Evolutionary conservation across 1,140 invertebrate genomes (phyloP), one percentile per base, ranked within the genome.

Genomic region (Chrysomallon squamiferum): DNA sequence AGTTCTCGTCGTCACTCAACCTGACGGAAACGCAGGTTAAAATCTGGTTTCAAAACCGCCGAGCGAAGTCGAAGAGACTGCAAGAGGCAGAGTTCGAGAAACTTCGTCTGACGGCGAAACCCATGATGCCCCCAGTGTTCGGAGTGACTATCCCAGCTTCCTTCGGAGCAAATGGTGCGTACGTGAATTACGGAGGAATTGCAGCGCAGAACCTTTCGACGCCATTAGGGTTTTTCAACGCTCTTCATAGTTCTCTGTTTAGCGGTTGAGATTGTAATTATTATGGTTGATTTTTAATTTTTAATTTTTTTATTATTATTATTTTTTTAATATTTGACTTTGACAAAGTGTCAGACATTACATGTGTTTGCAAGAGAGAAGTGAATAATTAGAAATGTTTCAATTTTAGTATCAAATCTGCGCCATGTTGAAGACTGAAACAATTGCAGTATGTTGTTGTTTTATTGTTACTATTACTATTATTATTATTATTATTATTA

Each of bases 11-110:
- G 2, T 95, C 94, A 0, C 87, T 99, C 30, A 91, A 95, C 73
- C 89, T 99, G 1, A 98, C 96, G 6, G 97, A 99, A 86, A 98
- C 96, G 7, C 90, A 91, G 83, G 82, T 85, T 60, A 97, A 97
- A 89, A 98, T 97, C 75, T 98, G 95, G 95, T 98, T 97, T 85
- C 95, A 98, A 90, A 98, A 98, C 85, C 89, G 95, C 7, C 87
- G 95, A 47, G 95, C 95, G 58, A 97, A 98, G 86, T 93, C 93
- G 72, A 98, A 98, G 83, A 89, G 95, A 27, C 88, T 97, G 9
- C 95, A 97, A 82, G 95, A 98, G 85, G 95, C 95, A 33, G 95
- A 97, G 68, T 65, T 86, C 25, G 86, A 87, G 73, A 87, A 88
- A 74, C 65, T 84, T 56, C 74, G 81, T 47, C 90, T 95, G 73